Conservation (phyloP, 2,113 vertebrate species). For the Hylia prasina region DNA sequence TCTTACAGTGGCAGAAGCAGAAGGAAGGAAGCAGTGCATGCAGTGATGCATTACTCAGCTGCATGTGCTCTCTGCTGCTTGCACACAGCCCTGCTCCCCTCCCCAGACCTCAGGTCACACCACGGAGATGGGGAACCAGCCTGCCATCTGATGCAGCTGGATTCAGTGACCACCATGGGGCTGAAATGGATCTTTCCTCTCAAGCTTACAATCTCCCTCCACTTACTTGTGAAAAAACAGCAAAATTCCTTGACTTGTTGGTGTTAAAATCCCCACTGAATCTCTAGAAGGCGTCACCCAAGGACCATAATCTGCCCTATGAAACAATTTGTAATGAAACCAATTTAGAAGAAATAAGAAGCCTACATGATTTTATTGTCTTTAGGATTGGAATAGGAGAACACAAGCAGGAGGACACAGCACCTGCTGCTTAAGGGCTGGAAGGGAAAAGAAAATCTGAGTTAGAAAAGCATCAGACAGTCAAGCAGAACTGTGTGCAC, state of each 20-base stretch:
- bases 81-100: not conserved
- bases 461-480: not conserved
- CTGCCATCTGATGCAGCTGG: not conserved
- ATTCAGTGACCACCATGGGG: not conserved
- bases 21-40: not conserved
- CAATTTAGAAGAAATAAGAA: not conserved
- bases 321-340: not conserved
- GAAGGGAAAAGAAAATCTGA: not conserved
- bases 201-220: not conserved
- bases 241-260: not conserved
- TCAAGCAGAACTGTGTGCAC: not conserved
- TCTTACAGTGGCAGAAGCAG: not conserved
- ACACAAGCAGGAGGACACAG: not conserved
- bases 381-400: not conserved
- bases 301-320: not conserved
- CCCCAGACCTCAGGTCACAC: not conserved
- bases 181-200: not conserved
- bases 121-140: rapidly evolving
- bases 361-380: not conserved
- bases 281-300: not conserved
- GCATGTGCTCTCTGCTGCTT: not conserved
- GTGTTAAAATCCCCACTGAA: not conserved
- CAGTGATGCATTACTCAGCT: not conserved
- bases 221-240: not conserved
- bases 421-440: not conserved